These are phyloP conservation scores for Cyrtorhinus lividipennis DNA, from an alignment of 1,140 invertebrate genomes.

Conservation along the genomic window DNA sequence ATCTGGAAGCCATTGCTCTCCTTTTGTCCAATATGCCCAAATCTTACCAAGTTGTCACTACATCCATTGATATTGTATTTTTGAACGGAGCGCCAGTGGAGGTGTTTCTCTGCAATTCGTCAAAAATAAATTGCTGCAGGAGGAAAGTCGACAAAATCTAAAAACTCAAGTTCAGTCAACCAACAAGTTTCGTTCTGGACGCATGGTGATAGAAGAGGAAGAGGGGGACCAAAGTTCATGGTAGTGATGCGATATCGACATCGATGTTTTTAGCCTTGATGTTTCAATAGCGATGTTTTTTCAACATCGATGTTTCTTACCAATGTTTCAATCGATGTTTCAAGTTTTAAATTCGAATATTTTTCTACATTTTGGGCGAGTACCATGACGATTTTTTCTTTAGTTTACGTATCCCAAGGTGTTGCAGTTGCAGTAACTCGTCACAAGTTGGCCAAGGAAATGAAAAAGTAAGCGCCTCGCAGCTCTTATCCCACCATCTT, in stretches of 20 bases:
- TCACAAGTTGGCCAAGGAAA: not conserved
- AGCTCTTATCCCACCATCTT: too few relatives aligned
- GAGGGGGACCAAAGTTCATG: not conserved
- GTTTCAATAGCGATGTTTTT: too few relatives aligned
- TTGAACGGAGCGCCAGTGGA: not conserved
- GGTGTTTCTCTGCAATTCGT: not conserved
- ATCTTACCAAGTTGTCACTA: not conserved
- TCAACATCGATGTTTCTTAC: too few relatives aligned
- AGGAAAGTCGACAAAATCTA: not conserved
- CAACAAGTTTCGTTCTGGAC: not conserved
- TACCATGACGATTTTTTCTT: too few relatives aligned
- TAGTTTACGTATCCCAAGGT: too few relatives aligned
- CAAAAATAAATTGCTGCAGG: conserved; percentile 3
- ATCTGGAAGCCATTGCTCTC: not conserved
- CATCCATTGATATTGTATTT: not conserved
- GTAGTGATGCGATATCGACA: not conserved
- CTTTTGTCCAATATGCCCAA: not conserved
- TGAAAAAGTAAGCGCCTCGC: too few relatives aligned
- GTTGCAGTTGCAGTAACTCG: not conserved
- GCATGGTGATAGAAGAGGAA: not conserved
- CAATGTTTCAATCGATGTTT: too few relatives aligned
- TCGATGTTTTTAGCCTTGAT: too few relatives aligned
- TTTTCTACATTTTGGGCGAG: too few relatives aligned
- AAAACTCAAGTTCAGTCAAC: not conserved
- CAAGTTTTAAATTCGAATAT: too few relatives aligned